A percentile compares a stretch with the other conserved stretches of the same genome.
Evolutionary conservation across 2,113 vertebrate genomes (phyloP).

Genomic region (Callionymus lyra): DNA sequence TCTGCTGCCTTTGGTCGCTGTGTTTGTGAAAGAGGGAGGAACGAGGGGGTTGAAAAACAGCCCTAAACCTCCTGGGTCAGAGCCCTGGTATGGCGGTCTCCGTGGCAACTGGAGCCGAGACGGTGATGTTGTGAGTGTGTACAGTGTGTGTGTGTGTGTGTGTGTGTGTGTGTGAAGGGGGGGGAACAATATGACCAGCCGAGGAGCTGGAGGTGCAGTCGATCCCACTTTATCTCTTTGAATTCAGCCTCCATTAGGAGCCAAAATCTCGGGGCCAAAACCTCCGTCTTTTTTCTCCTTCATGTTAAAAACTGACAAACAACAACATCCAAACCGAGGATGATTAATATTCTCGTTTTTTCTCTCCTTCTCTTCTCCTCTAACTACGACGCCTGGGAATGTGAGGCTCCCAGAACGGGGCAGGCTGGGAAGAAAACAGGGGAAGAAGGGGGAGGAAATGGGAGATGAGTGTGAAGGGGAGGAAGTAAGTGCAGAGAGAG

Average conservation of each 20-base stretch:
- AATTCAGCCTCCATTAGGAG: slow-evolving; percentile 1
- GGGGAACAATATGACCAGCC: slow-evolving; percentile 73
- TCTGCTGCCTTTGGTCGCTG: slow-evolving; percentile 65
- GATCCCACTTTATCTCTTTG: slow-evolving; percentile 22
- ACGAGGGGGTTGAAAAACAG: slow-evolving; percentile 64
- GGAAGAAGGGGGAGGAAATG: neutral
- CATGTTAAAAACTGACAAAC: slow-evolving; percentile 7
- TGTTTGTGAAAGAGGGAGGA: slow-evolving; percentile 37
- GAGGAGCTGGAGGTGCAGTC: slow-evolving; percentile 20
- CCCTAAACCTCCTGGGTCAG: slow-evolving; percentile 83
- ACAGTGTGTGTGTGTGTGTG: slow-evolving; percentile 11
- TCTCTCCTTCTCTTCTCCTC: slow-evolving; percentile 8
- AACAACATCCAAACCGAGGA: slow-evolving; percentile 2
- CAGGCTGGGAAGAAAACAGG: slow-evolving; percentile 12
- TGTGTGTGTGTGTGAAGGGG: no score
- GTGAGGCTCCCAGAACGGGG: slow-evolving; percentile 31
- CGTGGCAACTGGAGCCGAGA: slow-evolving; percentile 78
- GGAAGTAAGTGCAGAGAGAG: slow-evolving; percentile 18
- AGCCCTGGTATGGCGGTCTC: slow-evolving; percentile 90
- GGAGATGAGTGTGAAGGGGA: slow-evolving; percentile 19
- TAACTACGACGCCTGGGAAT: slow-evolving; percentile 50
- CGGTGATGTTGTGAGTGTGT: slow-evolving; percentile 31
- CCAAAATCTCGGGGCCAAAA: slow-evolving; percentile 1
- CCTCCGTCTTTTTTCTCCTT: neutral
- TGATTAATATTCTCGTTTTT: slow-evolving; percentile 18